Evolutionary conservation across 1,140 invertebrate genomes (phyloP).

Genomic region (Mya arenaria): DNA sequence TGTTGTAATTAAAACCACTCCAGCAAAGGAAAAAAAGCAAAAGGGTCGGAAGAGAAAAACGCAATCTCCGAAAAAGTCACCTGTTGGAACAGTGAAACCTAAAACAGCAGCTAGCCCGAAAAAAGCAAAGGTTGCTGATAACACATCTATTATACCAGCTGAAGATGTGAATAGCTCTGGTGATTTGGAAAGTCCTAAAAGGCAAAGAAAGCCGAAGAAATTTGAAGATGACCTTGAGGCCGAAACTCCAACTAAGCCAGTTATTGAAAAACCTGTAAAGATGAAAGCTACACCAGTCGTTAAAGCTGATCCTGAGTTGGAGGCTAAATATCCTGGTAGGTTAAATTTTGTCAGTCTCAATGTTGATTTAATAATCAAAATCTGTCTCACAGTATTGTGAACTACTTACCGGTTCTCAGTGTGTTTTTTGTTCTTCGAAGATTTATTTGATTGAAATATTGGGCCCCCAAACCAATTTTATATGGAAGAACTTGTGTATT

Average conservation of each 20-base stretch:
- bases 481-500: too few species aligned
- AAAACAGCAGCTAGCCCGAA: neutral
- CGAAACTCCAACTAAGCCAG: constrained; percentile 33
- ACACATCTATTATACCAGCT: neutral
- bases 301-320: constrained; percentile 33
- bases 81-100: neutral
- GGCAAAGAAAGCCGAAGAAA: constrained; percentile 64
- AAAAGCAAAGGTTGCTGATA: neutral
- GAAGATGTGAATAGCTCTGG: neutral
- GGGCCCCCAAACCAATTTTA: too few species aligned
- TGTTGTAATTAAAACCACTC: too few species aligned
- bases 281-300: constrained; percentile 25
- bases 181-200: constrained; percentile 44
- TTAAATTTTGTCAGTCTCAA: too few species aligned
- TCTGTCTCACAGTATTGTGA: too few species aligned
- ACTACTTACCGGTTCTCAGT: too few species aligned
- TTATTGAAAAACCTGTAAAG: constrained; percentile 25
- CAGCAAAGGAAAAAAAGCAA: neutral
- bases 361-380: too few species aligned
- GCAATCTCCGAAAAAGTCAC: neutral
- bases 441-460: too few species aligned
- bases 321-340: constrained; percentile 60
- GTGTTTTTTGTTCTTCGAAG: too few species aligned
- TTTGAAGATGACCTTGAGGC: constrained; percentile 46
- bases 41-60: neutral